Base-by-base conservation (phyloP, 2,888 invertebrate genomes). In the Drosophila seclusa region DNA sequence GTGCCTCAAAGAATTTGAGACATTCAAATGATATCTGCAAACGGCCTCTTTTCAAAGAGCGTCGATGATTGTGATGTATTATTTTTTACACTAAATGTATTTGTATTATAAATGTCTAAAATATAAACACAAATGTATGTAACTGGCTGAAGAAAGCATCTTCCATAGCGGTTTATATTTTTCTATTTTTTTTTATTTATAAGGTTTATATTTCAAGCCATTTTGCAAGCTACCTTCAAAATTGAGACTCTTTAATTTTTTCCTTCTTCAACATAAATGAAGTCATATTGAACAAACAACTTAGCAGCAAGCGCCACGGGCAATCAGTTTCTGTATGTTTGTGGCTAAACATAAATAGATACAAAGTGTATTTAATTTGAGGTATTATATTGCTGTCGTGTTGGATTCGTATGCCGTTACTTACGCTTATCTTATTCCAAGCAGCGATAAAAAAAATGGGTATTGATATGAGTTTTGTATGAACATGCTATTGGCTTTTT, bases 1-100 rank as follows among this genome's bases (percentile, higher is more conserved):
- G 85, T 27, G 85, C 89, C 1, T 62, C 78, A 2, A 78, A 74
- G 32, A 32, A 50, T 2, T 1, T 8, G 38, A 8, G 11, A 11
- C 0, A 61, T 10, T 21, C 49, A 2, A 24, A 52, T 4, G 36
- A 62, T 5, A 53, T 29, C 31, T 58, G 68, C 57, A 45, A 4
- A 7, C 34, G 42, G 6, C 36, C 66, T 3, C 18, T 63, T 7
- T 45, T 60, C 0, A 16, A 29, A n/a, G 54, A 8, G n/a, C 58
- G 48, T 5, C 16, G 1, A 11, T 58, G 27, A 0, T 13, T 49
- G 32, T 64, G 31, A 58, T n/a, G 10, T 27, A 11, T n/a, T 31
- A 38, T 4, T 13, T 21, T 27, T 6, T 3, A 27, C 6, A n/a
- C 29, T 50, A 31, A 31, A 31, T 50, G 13, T 31, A n/a, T 32